phyloP scores from a whole-genome alignment of 1,140 invertebrate species.

The Drosophila kanapiae region DNA sequence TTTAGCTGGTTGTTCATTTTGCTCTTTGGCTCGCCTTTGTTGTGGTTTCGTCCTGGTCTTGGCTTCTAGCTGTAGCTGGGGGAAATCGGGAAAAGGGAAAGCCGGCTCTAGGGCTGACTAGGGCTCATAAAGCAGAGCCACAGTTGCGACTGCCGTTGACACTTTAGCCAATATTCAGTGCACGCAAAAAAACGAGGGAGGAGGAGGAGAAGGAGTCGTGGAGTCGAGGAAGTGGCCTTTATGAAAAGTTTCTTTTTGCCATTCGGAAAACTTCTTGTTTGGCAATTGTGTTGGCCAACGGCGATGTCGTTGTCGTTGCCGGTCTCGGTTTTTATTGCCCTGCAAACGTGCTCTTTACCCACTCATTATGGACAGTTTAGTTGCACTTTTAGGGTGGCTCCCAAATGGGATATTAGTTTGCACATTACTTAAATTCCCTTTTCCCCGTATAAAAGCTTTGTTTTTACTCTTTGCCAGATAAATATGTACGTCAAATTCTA shows the following conservation, averaged over 20 bases:
- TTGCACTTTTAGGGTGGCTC: constrained; percentile 35
- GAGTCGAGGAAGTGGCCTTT: constrained; percentile 44
- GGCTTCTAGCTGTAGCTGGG: constrained; percentile 52
- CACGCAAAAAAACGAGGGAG: constrained; percentile 36
- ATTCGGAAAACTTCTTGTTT: constrained; percentile 59
- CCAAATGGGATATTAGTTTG: constrained; percentile 12
- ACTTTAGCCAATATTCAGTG: constrained; percentile 77
- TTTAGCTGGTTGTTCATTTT: constrained; percentile 62
- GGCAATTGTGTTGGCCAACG: constrained; percentile 47
- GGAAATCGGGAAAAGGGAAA: constrained; percentile 16
- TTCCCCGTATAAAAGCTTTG: background rate
- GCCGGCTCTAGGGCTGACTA: constrained; percentile 23
- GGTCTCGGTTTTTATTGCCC: constrained; percentile 62
- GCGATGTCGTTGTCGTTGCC: constrained; percentile 42
- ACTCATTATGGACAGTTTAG: constrained; percentile 72
- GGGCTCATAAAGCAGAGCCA: constrained; percentile 68
- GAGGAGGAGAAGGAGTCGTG: background rate
- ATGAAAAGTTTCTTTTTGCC: constrained; percentile 70
- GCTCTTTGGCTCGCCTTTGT: constrained; percentile 74
- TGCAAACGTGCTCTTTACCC: constrained; percentile 73
- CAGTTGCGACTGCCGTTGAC: constrained; percentile 78
- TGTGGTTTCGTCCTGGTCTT: constrained; percentile 73
- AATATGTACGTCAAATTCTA: background rate
- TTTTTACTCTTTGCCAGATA: background rate
- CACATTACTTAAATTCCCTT: background rate